A percentile compares a stretch with the other conserved stretches of the same genome.
These are phyloP conservation scores for Sander lucioperca DNA, from an alignment of 2,113 vertebrate species.

Conservation along the genomic window DNA sequence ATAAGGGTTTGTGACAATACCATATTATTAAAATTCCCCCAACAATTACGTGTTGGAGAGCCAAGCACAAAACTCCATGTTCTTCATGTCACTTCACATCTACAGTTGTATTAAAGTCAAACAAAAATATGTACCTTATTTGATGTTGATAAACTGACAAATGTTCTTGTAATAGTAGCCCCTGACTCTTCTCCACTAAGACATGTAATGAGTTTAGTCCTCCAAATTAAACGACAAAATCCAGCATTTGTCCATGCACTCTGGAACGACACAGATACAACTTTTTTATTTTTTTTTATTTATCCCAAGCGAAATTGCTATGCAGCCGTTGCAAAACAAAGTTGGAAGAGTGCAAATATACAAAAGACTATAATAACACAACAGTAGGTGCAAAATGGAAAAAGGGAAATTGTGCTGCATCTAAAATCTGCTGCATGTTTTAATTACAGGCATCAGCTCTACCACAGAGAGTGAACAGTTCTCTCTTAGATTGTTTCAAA, in stretches of 20 bases:
- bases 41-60: not conserved
- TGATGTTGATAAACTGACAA: not conserved
- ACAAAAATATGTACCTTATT: not conserved
- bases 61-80: not conserved
- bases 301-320: no score
- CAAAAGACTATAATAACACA: no score
- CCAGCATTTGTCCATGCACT: not conserved
- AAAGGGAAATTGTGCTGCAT: not conserved
- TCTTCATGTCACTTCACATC: not conserved
- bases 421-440: conserved; percentile 11
- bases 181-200: not conserved
- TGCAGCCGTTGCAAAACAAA: no score
- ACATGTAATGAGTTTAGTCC: not conserved
- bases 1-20: not conserved
- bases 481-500: not conserved
- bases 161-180: not conserved
- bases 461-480: not conserved
- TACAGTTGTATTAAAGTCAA: not conserved
- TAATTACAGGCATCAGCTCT: not conserved
- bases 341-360: no score
- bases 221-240: not conserved
- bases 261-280: not conserved
- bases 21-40: not conserved
- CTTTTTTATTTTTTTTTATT: no score
- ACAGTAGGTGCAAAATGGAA: no score